These are phyloP conservation scores for Onchidella celtica DNA, from an alignment of 2,888 invertebrate genomes.

Conservation along the genomic window DNA sequence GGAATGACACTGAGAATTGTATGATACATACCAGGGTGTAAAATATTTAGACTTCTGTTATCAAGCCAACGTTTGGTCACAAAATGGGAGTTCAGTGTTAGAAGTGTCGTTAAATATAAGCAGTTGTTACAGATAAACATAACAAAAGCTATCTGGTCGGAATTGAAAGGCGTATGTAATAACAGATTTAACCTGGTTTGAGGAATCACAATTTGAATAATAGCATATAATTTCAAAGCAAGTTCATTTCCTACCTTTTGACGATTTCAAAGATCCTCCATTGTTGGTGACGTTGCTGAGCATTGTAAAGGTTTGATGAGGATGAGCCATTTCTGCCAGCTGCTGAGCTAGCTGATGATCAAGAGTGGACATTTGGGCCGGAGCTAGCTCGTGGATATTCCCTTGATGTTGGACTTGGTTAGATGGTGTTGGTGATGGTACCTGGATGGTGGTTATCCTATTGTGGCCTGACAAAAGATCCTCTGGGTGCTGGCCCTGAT, in stretches of 20 bases:
- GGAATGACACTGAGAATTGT: no score
- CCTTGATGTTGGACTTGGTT: background rate
- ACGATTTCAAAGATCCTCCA: background rate
- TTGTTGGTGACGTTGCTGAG: background rate
- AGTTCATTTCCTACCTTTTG: constrained; percentile 34
- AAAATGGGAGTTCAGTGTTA: no score
- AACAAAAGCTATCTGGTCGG: no score
- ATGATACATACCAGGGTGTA: no score
- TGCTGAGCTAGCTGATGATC: constrained; percentile 28
- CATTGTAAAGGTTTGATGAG: background rate
- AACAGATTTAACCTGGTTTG: no score
- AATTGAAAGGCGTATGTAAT: no score
- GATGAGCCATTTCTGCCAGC: constrained; percentile 18
- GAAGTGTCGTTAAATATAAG: no score
- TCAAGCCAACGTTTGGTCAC: no score
- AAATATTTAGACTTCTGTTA: no score
- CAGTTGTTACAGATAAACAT: no score
- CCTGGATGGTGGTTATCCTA: constrained; percentile 17
- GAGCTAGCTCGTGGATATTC: background rate
- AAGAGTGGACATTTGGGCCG: background rate
- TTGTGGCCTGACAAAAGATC: background rate
- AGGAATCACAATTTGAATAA: no score
- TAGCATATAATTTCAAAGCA: no score
- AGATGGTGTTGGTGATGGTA: background rate
- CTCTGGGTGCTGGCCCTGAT: background rate